Percentiles rank a stretch among this genome's conserved stretches.
These are phyloP conservation scores for Emydura subglobosa DNA, from an alignment of 2,113 vertebrate genomes.

Conservation along the genomic window DNA sequence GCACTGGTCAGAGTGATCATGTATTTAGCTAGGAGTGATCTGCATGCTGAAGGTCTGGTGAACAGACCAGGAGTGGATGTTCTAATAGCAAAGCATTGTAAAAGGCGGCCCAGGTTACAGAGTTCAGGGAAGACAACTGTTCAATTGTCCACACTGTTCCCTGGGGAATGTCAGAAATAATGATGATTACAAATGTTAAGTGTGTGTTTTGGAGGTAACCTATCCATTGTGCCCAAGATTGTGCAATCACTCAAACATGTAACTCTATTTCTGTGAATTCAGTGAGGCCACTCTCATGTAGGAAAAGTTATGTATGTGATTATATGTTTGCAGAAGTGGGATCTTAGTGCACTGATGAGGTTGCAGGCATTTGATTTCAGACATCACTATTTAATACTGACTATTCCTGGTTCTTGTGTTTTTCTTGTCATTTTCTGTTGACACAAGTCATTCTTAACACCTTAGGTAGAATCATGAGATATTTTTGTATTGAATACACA, in stretches of 20 bases:
- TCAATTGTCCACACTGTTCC: not conserved
- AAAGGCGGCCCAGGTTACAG: not conserved
- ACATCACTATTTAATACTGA: not conserved
- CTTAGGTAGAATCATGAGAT: slow-evolving; percentile 33
- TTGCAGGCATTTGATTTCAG: slow-evolving; percentile 29
- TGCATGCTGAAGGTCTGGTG: not conserved
- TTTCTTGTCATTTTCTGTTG: slow-evolving; percentile 41
- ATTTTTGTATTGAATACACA: slow-evolving; percentile 41
- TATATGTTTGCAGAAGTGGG: not conserved
- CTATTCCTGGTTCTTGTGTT: not conserved
- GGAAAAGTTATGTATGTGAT: not conserved
- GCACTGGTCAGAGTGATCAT: not conserved
- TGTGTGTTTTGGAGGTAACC: not conserved
- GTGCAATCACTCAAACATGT: not conserved
- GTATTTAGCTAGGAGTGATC: not conserved
- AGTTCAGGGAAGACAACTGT: not conserved
- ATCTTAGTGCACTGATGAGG: not conserved
- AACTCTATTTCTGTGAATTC: not conserved
- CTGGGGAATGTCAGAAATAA: too few relatives aligned
- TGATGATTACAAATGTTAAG: not conserved
- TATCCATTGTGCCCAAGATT: not conserved
- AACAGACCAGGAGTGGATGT: not conserved
- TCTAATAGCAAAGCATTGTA: not conserved
- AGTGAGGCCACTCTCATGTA: not conserved
- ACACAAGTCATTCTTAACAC: slow-evolving; percentile 53